Conservation (phyloP, 2,888 invertebrate genomes). For the Leucophora obtusa region DNA sequence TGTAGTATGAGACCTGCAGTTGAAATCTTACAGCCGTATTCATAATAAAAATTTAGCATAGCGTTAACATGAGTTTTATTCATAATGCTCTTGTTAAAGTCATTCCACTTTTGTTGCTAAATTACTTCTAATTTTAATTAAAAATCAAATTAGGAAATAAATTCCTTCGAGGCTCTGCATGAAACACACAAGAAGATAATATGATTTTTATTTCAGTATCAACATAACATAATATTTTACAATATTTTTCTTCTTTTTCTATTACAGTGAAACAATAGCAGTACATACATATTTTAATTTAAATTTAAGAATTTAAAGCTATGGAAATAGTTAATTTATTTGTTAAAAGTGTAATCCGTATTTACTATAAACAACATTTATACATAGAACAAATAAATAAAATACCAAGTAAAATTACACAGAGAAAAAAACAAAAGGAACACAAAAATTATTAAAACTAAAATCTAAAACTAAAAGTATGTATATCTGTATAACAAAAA, state of each 20-base stretch:
- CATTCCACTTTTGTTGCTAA: too few relatives aligned
- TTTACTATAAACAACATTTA: constrained; percentile 53
- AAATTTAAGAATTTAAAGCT: constrained; percentile 60
- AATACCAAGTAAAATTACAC: constrained; percentile 32
- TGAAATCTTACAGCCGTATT: too few relatives aligned
- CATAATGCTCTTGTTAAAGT: too few relatives aligned
- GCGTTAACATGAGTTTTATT: too few relatives aligned
- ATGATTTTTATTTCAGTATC: constrained; percentile 8
- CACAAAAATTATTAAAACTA: constrained; percentile 18
- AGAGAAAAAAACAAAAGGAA: constrained; percentile 11
- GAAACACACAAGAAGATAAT: not conserved
- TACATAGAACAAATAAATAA: constrained; percentile 44
- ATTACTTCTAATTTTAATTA: too few relatives aligned
- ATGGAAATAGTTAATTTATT: constrained; percentile 61
- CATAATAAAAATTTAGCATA: too few relatives aligned
- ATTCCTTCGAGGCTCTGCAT: too few relatives aligned
- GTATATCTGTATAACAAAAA: constrained; percentile 48
- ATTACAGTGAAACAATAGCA: constrained; percentile 66
- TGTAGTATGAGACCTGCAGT: too few relatives aligned
- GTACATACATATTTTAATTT: constrained; percentile 56
- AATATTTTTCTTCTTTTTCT: constrained; percentile 46
- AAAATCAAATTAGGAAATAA: too few relatives aligned
- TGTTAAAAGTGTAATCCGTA: constrained; percentile 53
- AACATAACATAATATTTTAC: constrained; percentile 20
- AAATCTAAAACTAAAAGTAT: constrained; percentile 45